These are phyloP conservation scores for Thymelicus acteon DNA, from an alignment of 2,888 invertebrate species.

Conservation along the genomic window DNA sequence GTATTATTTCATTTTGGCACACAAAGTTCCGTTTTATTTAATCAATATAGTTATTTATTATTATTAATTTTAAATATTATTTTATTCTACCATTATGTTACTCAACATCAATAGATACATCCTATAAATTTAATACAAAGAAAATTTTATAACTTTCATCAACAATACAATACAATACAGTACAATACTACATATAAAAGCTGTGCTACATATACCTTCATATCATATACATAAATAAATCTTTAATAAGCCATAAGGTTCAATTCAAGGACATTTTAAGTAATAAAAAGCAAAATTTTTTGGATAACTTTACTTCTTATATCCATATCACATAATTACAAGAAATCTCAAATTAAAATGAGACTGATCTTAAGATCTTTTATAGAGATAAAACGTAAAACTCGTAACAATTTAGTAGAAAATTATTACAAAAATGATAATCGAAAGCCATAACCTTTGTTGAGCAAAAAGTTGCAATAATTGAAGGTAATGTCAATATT, in stretches of 20 bases:
- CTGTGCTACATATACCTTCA: conserved; percentile 63
- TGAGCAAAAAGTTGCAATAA: conserved; percentile 78
- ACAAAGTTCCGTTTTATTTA: conserved; percentile 39
- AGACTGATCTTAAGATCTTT: conserved; percentile 55
- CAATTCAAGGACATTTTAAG: conserved; percentile 53
- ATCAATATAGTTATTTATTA: conserved; percentile 45
- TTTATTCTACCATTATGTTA: conserved; percentile 58
- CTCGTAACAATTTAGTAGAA: conserved; percentile 44
- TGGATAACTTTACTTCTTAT: conserved; percentile 69
- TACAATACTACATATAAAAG: conserved; percentile 53
- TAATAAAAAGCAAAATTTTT: conserved; percentile 69
- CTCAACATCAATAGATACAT: conserved; percentile 58
- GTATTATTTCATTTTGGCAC: conserved; percentile 77
- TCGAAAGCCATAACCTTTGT: conserved; percentile 57
- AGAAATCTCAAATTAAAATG: conserved; percentile 71
- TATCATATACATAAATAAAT: conserved; percentile 58
- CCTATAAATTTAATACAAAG: conserved; percentile 55
- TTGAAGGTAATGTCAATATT: conserved; percentile 61
- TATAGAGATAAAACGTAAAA: conserved; percentile 44
- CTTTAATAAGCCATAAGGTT: conserved; percentile 24
- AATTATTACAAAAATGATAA: conserved; percentile 27
- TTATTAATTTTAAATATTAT: conserved; percentile 44
- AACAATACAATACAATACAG: conserved; percentile 55
- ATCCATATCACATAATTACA: conserved; percentile 74
- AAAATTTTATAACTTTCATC: conserved; percentile 51